A percentile compares a stretch with the other conserved stretches of the same genome.
phyloP scores from a whole-genome alignment of 2,113 vertebrate genomes.

The Orthonyx spaldingii region DNA sequence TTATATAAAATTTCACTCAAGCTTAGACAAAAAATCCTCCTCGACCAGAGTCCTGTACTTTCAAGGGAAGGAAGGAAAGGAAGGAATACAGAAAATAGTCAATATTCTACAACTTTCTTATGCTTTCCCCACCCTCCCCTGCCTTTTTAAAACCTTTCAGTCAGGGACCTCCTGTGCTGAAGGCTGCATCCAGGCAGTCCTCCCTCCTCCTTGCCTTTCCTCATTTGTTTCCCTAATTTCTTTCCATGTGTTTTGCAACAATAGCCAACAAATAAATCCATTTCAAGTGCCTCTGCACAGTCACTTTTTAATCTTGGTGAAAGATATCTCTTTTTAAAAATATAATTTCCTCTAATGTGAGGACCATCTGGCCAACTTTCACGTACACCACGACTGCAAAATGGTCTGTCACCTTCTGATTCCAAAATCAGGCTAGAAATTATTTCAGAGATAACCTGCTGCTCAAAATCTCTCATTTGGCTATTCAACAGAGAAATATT shows the following conservation, averaged over 20 bases:
- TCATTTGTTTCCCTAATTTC: background rate
- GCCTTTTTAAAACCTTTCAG: background rate
- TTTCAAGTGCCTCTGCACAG: background rate
- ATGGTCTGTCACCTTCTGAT: background rate
- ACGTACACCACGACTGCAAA: rapidly evolving
- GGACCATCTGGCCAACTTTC: background rate
- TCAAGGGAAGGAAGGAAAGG: background rate
- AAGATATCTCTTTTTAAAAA: background rate
- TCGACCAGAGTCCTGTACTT: background rate
- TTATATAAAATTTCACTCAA: background rate
- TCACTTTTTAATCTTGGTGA: background rate
- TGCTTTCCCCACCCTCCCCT: background rate
- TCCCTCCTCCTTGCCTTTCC: background rate
- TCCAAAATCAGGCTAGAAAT: background rate
- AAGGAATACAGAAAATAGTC: background rate
- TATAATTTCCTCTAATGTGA: background rate
- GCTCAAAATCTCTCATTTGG: background rate
- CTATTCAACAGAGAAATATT: background rate
- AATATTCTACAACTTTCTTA: background rate
- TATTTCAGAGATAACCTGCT: background rate
- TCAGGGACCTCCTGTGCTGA: background rate
- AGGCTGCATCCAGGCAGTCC: background rate
- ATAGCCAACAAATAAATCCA: background rate
- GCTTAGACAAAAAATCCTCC: background rate
- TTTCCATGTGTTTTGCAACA: background rate